These are phyloP conservation scores for Pseudomyrmex concolor DNA, from an alignment of 1,140 invertebrate genomes.

Conservation along the genomic window DNA sequence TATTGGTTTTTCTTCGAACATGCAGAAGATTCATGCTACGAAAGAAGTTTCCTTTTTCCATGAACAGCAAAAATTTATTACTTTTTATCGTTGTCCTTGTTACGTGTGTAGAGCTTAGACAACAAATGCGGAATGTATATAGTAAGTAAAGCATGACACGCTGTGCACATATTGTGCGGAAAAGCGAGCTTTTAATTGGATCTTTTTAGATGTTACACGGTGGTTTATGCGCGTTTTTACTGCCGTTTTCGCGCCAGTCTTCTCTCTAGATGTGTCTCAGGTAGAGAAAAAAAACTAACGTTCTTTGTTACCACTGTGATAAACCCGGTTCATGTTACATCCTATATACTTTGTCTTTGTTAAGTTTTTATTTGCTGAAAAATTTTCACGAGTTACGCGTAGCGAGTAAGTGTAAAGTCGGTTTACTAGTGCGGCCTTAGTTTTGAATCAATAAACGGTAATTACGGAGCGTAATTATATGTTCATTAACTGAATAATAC, in stretches of 20 bases:
- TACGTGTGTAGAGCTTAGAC: background rate
- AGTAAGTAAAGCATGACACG: slow-evolving; percentile 34
- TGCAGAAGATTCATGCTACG: no score
- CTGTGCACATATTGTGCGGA: background rate
- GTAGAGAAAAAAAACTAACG: background rate
- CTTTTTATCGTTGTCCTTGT: background rate
- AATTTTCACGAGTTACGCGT: slow-evolving; percentile 11
- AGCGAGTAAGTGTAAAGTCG: background rate
- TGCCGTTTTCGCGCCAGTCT: background rate
- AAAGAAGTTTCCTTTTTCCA: no score
- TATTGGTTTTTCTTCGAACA: no score
- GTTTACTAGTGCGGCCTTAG: no score
- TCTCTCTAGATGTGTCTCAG: background rate
- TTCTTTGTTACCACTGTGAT: slow-evolving; percentile 9
- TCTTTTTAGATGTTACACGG: slow-evolving; percentile 31
- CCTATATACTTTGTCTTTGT: background rate
- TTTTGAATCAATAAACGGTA: no score
- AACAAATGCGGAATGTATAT: background rate
- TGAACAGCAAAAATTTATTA: no score
- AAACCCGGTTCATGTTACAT: slow-evolving; percentile 36
- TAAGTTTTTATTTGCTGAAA: background rate
- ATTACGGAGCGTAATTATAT: no score
- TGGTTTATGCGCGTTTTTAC: background rate
- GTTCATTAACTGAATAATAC: no score
- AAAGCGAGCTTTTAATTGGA: slow-evolving; percentile 73